Conservation (phyloP, 2,888 invertebrate genomes). For the Sphecodes monilicornis region DNA sequence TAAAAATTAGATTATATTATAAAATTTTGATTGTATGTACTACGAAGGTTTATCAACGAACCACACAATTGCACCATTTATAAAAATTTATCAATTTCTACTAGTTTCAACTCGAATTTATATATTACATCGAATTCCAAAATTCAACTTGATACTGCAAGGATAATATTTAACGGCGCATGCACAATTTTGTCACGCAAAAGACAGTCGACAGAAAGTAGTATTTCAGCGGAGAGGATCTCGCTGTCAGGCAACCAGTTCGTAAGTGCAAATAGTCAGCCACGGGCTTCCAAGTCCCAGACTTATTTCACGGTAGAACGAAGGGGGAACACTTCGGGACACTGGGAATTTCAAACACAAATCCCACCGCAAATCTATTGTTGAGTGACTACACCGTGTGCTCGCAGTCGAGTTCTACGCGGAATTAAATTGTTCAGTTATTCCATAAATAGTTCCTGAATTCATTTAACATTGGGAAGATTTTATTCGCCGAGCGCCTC, state of each 20-base stretch:
- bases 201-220: constrained; percentile 65
- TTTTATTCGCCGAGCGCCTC: constrained; percentile 24
- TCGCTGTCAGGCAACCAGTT: constrained; percentile 79
- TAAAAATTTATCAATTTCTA: no score
- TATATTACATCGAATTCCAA: no score
- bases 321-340: constrained; percentile 74
- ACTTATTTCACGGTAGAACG: constrained; percentile 80
- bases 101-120: no score
- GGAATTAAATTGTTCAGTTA: constrained; percentile 51
- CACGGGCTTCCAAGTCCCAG: constrained; percentile 72
- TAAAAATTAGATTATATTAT: no score
- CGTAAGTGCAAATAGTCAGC: constrained; percentile 80
- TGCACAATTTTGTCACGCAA: constrained; percentile 59
- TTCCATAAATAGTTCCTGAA: constrained; percentile 52
- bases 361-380: constrained; percentile 68
- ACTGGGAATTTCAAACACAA: constrained; percentile 71
- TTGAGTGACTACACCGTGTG: constrained; percentile 54
- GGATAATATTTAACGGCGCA: constrained; percentile 38
- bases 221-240: constrained; percentile 77
- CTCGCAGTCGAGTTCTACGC: constrained; percentile 36
- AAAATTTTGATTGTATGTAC: no score
- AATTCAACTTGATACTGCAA: not conserved
- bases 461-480: constrained; percentile 31
- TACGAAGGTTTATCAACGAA: no score
- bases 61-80: no score